Evolutionary conservation across 2,113 vertebrate species (phyloP).

Genomic region (Numenius arquata): DNA sequence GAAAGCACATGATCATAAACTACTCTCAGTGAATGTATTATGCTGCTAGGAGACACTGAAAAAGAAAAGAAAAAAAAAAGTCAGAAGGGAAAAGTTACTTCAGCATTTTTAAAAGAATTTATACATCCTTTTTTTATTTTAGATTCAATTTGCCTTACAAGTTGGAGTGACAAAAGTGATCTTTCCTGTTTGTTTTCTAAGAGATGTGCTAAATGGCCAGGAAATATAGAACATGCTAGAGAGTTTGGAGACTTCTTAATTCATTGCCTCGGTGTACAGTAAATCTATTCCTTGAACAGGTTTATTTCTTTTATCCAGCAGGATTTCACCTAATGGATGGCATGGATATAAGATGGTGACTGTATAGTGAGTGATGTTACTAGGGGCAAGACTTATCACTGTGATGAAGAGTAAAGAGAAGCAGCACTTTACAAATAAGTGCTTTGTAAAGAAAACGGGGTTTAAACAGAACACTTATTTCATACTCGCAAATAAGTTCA

Average conservation of each 20-base stretch:
- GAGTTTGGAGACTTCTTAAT: constrained; percentile 44
- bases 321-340: constrained; percentile 43
- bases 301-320: constrained; percentile 67
- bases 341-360: constrained; percentile 43
- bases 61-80: background rate
- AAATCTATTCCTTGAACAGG: constrained; percentile 62
- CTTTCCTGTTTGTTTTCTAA: constrained; percentile 47
- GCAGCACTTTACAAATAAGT: constrained; percentile 1
- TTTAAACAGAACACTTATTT: background rate
- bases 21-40: background rate
- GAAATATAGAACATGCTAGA: constrained; percentile 46
- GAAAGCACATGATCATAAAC: background rate
- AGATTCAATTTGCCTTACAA: constrained; percentile 8
- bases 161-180: background rate
- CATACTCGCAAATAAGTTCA: background rate
- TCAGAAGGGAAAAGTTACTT: background rate
- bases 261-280: constrained; percentile 35
- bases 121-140: constrained; percentile 29
- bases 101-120: constrained; percentile 21
- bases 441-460: background rate
- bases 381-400: constrained; percentile 12
- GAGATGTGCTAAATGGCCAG: constrained; percentile 35
- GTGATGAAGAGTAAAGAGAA: constrained; percentile 29
- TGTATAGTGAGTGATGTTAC: constrained; percentile 28
- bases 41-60: background rate